A percentile compares a stretch with the other conserved stretches of the same genome.
Evolutionary conservation across 2,113 vertebrate species (phyloP).

Genomic region (Cinclus mexicanus): DNA sequence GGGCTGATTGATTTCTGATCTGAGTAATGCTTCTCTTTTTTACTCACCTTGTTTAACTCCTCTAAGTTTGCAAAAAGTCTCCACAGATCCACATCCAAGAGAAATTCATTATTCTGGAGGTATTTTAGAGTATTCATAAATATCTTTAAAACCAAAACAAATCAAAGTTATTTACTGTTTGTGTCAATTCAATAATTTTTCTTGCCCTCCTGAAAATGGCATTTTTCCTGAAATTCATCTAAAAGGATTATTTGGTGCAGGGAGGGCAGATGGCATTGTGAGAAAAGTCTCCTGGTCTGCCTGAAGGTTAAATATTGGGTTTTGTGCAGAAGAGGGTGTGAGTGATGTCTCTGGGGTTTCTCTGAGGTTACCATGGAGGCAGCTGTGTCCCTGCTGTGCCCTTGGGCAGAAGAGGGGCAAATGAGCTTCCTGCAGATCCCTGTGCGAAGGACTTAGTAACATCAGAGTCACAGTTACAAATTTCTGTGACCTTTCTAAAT

Average conservation of each 20-base stretch:
- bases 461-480: not conserved
- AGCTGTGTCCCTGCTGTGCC: not conserved
- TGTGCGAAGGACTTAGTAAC: not conserved
- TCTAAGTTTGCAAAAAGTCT: conserved; percentile 89
- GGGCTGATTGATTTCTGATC: not conserved
- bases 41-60: conserved; percentile 87
- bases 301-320: not conserved
- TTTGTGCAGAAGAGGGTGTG: not conserved
- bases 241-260: not conserved
- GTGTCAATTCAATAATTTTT: accelerated
- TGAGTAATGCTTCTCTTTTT: not conserved
- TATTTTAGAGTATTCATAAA: conserved; percentile 83
- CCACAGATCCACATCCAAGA: conserved; percentile 83
- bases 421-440: not conserved
- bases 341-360: not conserved
- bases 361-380: not conserved
- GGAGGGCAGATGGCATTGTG: not conserved
- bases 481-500: not conserved
- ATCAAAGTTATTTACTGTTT: not conserved
- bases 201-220: not conserved
- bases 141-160: conserved; percentile 75
- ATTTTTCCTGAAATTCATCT: not conserved
- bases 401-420: not conserved
- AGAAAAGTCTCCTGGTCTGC: not conserved
- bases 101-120: conserved; percentile 81